These are phyloP conservation scores for Keiferia lycopersicella DNA, from an alignment of 2,888 invertebrate species.

Conservation along the genomic window DNA sequence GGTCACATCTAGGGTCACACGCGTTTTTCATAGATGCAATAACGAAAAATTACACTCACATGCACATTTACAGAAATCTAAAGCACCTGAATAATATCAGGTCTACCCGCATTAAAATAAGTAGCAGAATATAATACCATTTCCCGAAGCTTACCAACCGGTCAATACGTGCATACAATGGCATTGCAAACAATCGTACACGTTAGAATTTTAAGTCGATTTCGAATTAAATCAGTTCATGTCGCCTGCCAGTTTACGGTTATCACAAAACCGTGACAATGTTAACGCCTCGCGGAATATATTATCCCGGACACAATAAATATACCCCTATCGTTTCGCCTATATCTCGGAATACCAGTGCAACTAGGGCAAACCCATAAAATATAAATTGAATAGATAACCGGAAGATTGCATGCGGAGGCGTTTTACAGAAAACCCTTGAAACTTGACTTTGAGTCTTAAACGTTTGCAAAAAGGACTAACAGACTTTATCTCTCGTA, in stretches of 20 bases:
- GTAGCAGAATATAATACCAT: not conserved
- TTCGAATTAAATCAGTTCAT: constrained; percentile 11
- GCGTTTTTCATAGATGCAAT: no score
- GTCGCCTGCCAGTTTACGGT: constrained; percentile 6
- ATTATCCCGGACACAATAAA: constrained; percentile 41
- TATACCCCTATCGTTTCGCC: constrained; percentile 52
- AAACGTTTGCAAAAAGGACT: not conserved
- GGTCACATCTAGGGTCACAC: no score
- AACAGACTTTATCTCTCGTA: not conserved
- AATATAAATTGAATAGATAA: constrained; percentile 75
- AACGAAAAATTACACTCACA: no score
- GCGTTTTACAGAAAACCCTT: constrained; percentile 34
- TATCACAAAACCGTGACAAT: constrained; percentile 12
- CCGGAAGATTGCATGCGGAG: constrained; percentile 51
- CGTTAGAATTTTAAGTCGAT: constrained; percentile 5
- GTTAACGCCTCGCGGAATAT: constrained; percentile 12
- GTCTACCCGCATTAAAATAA: no score
- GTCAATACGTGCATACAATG: constrained; percentile 10
- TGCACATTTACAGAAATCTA: no score
- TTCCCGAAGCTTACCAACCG: not conserved
- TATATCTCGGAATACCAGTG: constrained; percentile 53
- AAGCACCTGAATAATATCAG: no score
- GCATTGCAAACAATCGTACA: not conserved
- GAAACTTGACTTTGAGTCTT: constrained; percentile 7
- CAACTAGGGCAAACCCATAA: constrained; percentile 66